These are phyloP conservation scores for Aproaerema taeniolella DNA, from an alignment of 2,888 invertebrate genomes.

Conservation along the genomic window DNA sequence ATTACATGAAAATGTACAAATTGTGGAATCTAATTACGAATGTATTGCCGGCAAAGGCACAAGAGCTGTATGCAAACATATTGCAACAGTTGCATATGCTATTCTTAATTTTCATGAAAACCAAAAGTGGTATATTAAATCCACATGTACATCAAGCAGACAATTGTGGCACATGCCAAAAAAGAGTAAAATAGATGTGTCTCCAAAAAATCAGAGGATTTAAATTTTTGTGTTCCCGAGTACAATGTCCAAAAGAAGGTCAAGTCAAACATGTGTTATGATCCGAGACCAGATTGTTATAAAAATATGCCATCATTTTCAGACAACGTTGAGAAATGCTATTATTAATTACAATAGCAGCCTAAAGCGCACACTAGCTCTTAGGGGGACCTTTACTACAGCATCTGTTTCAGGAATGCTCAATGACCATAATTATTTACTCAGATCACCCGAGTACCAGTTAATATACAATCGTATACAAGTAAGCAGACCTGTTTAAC, in stretches of 20 bases:
- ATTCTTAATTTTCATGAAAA: background rate
- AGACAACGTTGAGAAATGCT: background rate
- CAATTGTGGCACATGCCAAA: background rate
- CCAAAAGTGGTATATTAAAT: background rate
- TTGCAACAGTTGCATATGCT: background rate
- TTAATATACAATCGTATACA: constrained; percentile 2
- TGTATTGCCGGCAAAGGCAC: background rate
- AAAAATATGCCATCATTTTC: background rate
- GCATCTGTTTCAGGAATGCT: background rate
- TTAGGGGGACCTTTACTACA: background rate
- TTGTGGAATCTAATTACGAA: background rate
- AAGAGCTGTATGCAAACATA: background rate
- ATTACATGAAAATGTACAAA: background rate
- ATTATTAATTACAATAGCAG: background rate
- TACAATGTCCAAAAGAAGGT: background rate
- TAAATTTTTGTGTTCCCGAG: background rate
- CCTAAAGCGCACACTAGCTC: background rate
- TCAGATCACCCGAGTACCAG: background rate
- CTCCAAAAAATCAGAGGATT: background rate
- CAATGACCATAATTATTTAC: constrained; percentile 4
- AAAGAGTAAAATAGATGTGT: background rate
- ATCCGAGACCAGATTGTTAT: background rate
- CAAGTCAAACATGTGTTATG: background rate
- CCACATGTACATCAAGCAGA: background rate
- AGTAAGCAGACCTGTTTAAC: too few relatives aligned